Base-by-base conservation (phyloP, 2,888 invertebrate genomes). In the Sarcophaga caerulescens region DNA sequence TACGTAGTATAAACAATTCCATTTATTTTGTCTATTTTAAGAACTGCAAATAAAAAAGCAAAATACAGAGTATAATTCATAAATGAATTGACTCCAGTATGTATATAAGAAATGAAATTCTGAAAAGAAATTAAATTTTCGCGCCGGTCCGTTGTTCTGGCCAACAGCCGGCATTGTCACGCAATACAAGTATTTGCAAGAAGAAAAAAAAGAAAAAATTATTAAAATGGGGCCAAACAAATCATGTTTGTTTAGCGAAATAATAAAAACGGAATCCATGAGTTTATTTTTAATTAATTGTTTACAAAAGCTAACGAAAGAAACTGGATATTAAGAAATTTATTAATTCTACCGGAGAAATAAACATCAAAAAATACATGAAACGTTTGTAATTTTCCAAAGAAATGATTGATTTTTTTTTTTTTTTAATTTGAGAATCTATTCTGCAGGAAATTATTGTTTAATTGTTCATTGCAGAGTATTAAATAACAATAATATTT, bases 31-130 rank as follows among this genome's bases (percentile, higher is more conserved):
- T 52, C 52, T 52, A 52, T 52, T 52, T 52, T 52, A 52, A 52
- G 52, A 35, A 52, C 17, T 52, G 52, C 17, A 52, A 52, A 52
- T 52, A 52, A 60, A 52, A 60, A 52, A 52, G 17, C 12, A 12
- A 52, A 52, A 21, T 11, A 60, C 60, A 60, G 21, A 60, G 0
- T 60, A 19, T n/a, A n/a, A n/a, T 21, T 21, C 60, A n/a, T 19
- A 60, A 52, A 52, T 52, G 14, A 52, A 10, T 73, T 73, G 44
- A 60, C 60, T 47, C 52, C 52, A 52, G 52, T 52, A 12, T 60
- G 47, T 47, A 12, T 60, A 12, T 19, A 59, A 23, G 71, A 59
- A 60, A 60, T 19, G 71, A 73, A 59, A 60, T 71, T 23, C 23
- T 52, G 47, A 44, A 17, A 65, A 19, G 11, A 62, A 23, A 19